Conservation (phyloP, 2,888 invertebrate genomes). For the Ecliptopera silaceata region DNA sequence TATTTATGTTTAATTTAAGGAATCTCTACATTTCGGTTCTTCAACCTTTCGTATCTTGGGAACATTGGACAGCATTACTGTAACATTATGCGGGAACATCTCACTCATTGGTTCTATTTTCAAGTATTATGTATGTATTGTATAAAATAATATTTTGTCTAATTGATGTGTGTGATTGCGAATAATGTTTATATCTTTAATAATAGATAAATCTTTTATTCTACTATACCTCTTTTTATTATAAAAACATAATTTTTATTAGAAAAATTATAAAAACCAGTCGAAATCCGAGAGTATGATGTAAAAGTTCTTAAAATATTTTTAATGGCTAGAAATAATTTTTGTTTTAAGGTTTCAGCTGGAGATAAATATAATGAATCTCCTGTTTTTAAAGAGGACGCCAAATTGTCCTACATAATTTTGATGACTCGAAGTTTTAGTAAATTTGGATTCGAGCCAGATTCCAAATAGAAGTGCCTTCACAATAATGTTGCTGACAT, state of each 20-base stretch:
- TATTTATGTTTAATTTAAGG: slow-evolving; percentile 71
- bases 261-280: too few species aligned
- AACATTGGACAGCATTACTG: slow-evolving; percentile 61
- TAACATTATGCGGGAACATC: slow-evolving; percentile 49
- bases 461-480: slow-evolving; percentile 46
- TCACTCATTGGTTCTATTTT: slow-evolving; percentile 59
- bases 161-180: slow-evolving; percentile 79
- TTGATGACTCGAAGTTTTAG: slow-evolving; percentile 72
- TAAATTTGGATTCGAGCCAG: slow-evolving; percentile 67
- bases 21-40: slow-evolving; percentile 68
- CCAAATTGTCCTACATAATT: slow-evolving; percentile 79
- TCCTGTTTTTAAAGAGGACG: slow-evolving; percentile 70
- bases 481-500: slow-evolving; percentile 56
- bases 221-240: slow-evolving; percentile 56
- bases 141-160: slow-evolving; percentile 76
- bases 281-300: slow-evolving; percentile 41
- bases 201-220: slow-evolving; percentile 82
- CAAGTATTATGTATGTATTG: slow-evolving; percentile 77
- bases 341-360: slow-evolving; percentile 61
- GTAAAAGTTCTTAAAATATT: slow-evolving; percentile 54
- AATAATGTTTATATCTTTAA: slow-evolving; percentile 78
- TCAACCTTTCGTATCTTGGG: slow-evolving; percentile 70
- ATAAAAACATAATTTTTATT: too few species aligned
- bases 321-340: slow-evolving; percentile 51
- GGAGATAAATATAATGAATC: slow-evolving; percentile 72